These are phyloP conservation scores for Caenorhabditis imperialis DNA, from an alignment of 2,888 invertebrate genomes.

Conservation along the genomic window DNA sequence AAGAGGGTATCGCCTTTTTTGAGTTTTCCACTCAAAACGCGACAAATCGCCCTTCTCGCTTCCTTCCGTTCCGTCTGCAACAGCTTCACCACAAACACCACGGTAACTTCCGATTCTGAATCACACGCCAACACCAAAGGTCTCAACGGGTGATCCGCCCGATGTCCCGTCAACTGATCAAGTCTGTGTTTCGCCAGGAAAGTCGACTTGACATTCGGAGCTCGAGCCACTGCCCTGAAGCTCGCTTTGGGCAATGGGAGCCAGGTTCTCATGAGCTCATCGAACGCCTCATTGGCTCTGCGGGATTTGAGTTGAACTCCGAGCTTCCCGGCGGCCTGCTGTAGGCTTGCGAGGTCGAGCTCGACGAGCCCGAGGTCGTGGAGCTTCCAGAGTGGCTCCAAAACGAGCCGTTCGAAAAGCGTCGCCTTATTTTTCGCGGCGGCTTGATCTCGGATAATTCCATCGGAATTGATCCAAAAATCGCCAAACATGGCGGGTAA, in stretches of 20 bases:
- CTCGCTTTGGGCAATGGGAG: constrained; percentile 72
- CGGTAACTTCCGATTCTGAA: constrained; percentile 22
- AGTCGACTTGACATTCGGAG: constrained; percentile 59
- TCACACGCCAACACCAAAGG: constrained; percentile 40
- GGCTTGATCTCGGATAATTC: constrained; percentile 66
- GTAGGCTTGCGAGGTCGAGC: constrained; percentile 62
- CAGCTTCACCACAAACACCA: constrained; percentile 72
- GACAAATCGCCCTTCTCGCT: constrained; percentile 65
- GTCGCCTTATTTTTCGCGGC: constrained; percentile 66
- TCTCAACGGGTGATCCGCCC: constrained; percentile 50
- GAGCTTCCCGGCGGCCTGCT: constrained; percentile 46
- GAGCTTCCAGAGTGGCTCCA: constrained; percentile 74
- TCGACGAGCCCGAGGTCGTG: constrained; percentile 71
- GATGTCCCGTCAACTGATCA: constrained; percentile 53
- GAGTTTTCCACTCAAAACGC: constrained; percentile 71
- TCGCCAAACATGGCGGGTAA: constrained; percentile 67
- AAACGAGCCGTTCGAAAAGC: constrained; percentile 73
- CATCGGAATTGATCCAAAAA: constrained; percentile 60
- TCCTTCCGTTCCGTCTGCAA: constrained; percentile 49
- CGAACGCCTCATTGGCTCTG: constrained; percentile 73
- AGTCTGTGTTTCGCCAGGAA: constrained; percentile 50
- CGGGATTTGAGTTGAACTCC: constrained; percentile 56
- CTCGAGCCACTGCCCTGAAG: constrained; percentile 67
- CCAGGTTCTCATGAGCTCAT: constrained; percentile 75
- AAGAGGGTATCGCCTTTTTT: constrained; percentile 38